Base-by-base conservation (phyloP, 1,140 invertebrate genomes). In the Diachasma alloeum region DNA sequence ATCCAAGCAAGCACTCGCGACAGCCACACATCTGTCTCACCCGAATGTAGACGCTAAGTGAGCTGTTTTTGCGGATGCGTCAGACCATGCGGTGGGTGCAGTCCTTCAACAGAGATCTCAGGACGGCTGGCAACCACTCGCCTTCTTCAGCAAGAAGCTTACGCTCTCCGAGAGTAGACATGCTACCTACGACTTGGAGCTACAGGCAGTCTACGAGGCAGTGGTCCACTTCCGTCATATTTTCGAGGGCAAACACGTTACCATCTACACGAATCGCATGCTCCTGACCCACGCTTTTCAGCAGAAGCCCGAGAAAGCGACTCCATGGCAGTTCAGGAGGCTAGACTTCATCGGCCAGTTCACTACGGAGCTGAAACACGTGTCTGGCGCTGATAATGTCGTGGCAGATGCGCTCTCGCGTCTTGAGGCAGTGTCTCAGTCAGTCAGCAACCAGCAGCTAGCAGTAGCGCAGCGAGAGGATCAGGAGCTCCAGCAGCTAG, bases 241-340 rank as follows among this genome's bases (percentile, higher is more conserved):
- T n/a, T n/a, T n/a, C n/a, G n/a, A n/a, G n/a, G n/a, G n/a, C n/a
- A n/a, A n/a, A n/a, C n/a, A n/a, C 13, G 78, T 88, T 44, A 80
- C 59, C 0, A 82, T 89, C 31, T 83, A 78, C 46, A 88, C 87
- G 0, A 84, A 88, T 76, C 86, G 88, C 74, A 87, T 86, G 77
- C 86, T 86, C 24, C 48, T n/a, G 80, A 85, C n/a, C n/a, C n/a
- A n/a, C n/a, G n/a, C n/a, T n/a, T n/a, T n/a, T n/a, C n/a, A n/a
- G n/a, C n/a, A n/a, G 67, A 79, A 80, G 2, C 31, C 74, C 0
- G 84, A 88, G 0, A 87, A 86, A 75, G 75, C 74, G 67, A 81
- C 83, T 10, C 82, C 83, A 10, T 76, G 87, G 5, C 84, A 86
- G 75, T 78, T 79, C 36, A 77, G 75, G 78, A 70, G 44, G 10